Conservation (phyloP, 2,797 vertebrate genomes). For the Notolepis coatsorum region DNA sequence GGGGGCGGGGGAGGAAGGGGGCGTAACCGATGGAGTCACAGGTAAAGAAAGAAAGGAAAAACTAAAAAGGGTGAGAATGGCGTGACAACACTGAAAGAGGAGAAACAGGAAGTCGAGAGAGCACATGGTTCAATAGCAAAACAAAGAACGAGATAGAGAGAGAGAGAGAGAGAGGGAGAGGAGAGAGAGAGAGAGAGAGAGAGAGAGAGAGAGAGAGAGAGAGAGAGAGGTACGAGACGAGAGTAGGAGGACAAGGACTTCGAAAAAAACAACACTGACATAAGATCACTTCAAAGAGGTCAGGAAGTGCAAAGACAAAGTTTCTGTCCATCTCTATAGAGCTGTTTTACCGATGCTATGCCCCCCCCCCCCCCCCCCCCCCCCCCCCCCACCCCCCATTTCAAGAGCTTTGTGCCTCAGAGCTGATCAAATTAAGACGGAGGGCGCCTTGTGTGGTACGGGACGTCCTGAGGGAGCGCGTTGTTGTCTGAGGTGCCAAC, state of each 20-base stretch:
- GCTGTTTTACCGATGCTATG: too few species aligned
- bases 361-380: too few species aligned
- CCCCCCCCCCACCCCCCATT: too few species aligned
- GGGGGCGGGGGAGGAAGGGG: too few species aligned
- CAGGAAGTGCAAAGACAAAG: slow-evolving; percentile 30
- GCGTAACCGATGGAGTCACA: slow-evolving; percentile 80
- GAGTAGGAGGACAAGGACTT: slow-evolving; percentile 60
- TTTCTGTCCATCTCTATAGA: slow-evolving; percentile 22
- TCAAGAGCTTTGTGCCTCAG: too few species aligned
- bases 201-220: not conserved
- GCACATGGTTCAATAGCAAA: slow-evolving; percentile 23
- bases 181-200: slow-evolving; percentile 47
- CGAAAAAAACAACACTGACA: slow-evolving; percentile 74
- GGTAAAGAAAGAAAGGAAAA: slow-evolving; percentile 76
- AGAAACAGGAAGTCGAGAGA: slow-evolving; percentile 33
- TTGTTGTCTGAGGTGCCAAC: too few species aligned
- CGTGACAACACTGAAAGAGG: slow-evolving; percentile 66
- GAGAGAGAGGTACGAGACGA: slow-evolving; percentile 58
- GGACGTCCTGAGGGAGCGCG: too few species aligned
- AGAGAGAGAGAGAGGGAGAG: slow-evolving; percentile 27
- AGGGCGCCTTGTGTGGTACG: too few species aligned
- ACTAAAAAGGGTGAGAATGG: slow-evolving; percentile 57
- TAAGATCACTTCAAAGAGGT: slow-evolving; percentile 43
- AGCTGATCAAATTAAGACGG: too few species aligned
- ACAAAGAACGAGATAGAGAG: slow-evolving; percentile 28